Evolutionary conservation across 1,140 invertebrate species (phyloP).

Genomic region (Euura saliciscinereae): DNA sequence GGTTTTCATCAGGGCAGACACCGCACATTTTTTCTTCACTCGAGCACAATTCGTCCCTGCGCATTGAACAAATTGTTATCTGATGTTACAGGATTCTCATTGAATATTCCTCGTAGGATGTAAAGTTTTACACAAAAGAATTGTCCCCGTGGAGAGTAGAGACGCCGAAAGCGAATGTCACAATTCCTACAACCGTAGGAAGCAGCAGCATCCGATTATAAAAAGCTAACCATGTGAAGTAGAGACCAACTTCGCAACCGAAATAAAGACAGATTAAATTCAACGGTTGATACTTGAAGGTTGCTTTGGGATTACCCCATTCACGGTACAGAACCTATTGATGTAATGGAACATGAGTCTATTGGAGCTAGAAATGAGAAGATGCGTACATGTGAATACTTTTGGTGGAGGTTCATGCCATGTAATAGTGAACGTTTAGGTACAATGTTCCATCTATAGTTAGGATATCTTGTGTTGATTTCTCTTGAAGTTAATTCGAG

Average conservation of each 20-base stretch:
- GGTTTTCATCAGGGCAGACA: neutral
- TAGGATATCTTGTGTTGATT: no score
- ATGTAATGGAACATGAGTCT: neutral
- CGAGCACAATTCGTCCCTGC: neutral
- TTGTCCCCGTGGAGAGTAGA: neutral
- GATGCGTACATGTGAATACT: neutral
- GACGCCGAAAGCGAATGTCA: constrained; percentile 47
- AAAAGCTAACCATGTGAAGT: constrained; percentile 61
- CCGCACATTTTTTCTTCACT: constrained; percentile 1
- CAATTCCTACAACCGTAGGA: constrained; percentile 59
- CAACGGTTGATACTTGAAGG: constrained; percentile 55
- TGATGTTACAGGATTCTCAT: neutral
- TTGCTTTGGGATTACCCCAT: constrained; percentile 57
- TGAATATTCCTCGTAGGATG: no score
- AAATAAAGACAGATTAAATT: constrained; percentile 46
- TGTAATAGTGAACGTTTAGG: neutral
- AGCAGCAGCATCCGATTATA: constrained; percentile 64
- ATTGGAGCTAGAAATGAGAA: no score
- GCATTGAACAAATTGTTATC: neutral
- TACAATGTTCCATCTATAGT: no score
- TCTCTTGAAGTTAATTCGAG: no score
- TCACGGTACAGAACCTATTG: constrained; percentile 20
- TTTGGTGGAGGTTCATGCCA: constrained; percentile 8
- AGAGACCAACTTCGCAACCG: constrained; percentile 51
- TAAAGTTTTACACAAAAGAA: neutral